These are phyloP conservation scores for Drosophila koepferae DNA, from an alignment of 2,888 invertebrate species.

Conservation along the genomic window DNA sequence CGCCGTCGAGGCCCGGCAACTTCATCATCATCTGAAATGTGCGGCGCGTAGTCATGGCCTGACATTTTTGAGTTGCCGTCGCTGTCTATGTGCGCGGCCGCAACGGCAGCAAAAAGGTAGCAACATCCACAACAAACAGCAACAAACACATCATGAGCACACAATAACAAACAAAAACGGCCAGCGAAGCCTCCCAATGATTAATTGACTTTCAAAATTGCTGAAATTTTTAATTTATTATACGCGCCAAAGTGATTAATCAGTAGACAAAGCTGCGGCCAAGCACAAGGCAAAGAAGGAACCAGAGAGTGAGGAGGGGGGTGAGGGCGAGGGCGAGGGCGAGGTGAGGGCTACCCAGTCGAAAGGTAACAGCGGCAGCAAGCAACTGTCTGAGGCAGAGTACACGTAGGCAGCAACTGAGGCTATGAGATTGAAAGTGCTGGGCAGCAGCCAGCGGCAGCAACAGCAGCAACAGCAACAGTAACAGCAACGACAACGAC, in stretches of 20 bases:
- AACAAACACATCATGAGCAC: constrained; percentile 34
- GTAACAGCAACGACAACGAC: constrained; percentile 32
- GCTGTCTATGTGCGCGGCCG: constrained; percentile 59
- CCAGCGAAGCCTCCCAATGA: constrained; percentile 79
- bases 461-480: constrained; percentile 25
- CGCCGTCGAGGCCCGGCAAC: constrained; percentile 63
- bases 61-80: constrained; percentile 71
- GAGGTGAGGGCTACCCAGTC: constrained; percentile 27
- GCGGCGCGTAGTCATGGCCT: constrained; percentile 71
- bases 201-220: constrained; percentile 85
- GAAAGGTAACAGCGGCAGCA: constrained; percentile 47
- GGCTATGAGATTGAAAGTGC: constrained; percentile 71
- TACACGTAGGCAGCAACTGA: constrained; percentile 47
- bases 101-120: constrained; percentile 68
- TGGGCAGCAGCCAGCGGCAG: constrained; percentile 40
- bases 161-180: constrained; percentile 53
- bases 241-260: constrained; percentile 84
- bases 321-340: background rate
- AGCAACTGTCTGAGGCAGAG: constrained; percentile 16
- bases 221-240: constrained; percentile 85
- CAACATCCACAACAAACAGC: constrained; percentile 42
- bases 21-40: constrained; percentile 79
- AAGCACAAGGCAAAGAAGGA: constrained; percentile 14
- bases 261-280: constrained; percentile 69
- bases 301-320: background rate